These are phyloP conservation scores for Melolontha melolontha DNA, from an alignment of 2,888 invertebrate species.

Conservation along the genomic window DNA sequence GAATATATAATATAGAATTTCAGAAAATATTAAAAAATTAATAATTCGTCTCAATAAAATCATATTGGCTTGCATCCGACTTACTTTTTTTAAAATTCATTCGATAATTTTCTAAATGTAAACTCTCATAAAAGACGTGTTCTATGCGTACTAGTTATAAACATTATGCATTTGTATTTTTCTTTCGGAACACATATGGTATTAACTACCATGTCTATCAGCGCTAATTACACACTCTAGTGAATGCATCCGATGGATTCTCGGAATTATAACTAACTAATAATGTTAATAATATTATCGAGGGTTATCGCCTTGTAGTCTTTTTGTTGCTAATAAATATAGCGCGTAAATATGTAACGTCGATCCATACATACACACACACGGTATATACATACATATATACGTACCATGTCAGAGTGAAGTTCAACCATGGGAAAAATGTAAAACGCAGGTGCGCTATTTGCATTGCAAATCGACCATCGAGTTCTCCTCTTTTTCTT, in stretches of 20 bases:
- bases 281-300: constrained; percentile 31
- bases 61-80: no score
- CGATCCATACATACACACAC: constrained; percentile 48
- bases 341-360: constrained; percentile 60
- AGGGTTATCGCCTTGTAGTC: constrained; percentile 12
- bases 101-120: no score
- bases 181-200: background rate
- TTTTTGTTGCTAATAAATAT: constrained; percentile 59
- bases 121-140: no score
- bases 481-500: constrained; percentile 6
- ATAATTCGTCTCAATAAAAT: no score
- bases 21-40: no score
- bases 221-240: constrained; percentile 30
- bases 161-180: constrained; percentile 6
- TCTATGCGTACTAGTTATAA: no score
- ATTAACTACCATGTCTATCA: constrained; percentile 2
- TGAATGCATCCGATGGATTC: constrained; percentile 17
- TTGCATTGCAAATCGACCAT: constrained; percentile 64
- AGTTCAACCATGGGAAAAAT: constrained; percentile 61
- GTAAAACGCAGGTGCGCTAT: constrained; percentile 65
- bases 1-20: no score
- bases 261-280: constrained; percentile 14
- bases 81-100: no score
- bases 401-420: constrained; percentile 46
- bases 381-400: constrained; percentile 49